Evolutionary conservation across 2,888 invertebrate species (phyloP).

Genomic region (Tiliacea aurago): DNA sequence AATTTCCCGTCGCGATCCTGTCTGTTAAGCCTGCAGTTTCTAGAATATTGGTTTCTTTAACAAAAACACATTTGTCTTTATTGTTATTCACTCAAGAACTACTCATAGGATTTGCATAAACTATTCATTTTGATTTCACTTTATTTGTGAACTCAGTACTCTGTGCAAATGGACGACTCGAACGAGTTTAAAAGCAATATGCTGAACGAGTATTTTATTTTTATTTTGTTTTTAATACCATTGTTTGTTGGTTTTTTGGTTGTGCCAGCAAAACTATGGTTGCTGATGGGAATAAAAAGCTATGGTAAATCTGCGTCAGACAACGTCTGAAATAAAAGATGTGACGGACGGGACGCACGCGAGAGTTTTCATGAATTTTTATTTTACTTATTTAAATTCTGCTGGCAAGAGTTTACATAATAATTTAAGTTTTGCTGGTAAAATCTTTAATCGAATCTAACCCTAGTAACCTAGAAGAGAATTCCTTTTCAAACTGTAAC

Average conservation of each 20-base stretch:
- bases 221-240: conserved; percentile 31
- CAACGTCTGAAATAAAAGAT: conserved; percentile 26
- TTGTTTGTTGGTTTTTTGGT: conserved; percentile 29
- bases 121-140: conserved; percentile 61
- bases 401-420: neutral
- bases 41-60: conserved; percentile 60
- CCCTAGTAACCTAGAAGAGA: fast-evolving
- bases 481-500: neutral
- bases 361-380: conserved; percentile 16
- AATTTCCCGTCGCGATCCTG: conserved; percentile 31
- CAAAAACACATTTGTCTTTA: conserved; percentile 60
- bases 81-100: conserved; percentile 61
- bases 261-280: conserved; percentile 24
- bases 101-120: conserved; percentile 59
- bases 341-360: neutral
- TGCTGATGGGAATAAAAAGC: conserved; percentile 36
- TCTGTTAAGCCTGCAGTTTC: conserved; percentile 39
- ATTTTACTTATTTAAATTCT: conserved; percentile 24
- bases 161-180: conserved; percentile 48
- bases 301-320: conserved; percentile 40
- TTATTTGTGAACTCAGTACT: conserved; percentile 57
- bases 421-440: neutral
- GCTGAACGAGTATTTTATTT: conserved; percentile 48
- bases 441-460: neutral
- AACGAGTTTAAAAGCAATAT: conserved; percentile 53